Percentiles rank a stretch among this genome's conserved stretches.
phyloP scores from a whole-genome alignment of 2,797 vertebrate species.

The Macropus fuliginosus region DNA sequence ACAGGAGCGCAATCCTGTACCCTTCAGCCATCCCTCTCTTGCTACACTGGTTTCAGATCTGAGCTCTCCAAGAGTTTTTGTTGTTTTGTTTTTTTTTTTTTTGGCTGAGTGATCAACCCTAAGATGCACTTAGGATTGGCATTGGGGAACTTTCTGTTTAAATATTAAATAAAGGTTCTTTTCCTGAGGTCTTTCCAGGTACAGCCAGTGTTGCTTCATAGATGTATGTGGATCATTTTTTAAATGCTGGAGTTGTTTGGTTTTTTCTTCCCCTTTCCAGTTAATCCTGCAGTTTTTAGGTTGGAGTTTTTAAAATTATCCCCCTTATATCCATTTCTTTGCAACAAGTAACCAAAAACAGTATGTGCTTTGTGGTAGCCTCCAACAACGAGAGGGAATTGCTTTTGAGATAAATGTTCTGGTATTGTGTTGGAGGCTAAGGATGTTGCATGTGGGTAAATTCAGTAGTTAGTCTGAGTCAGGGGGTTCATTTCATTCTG shows the following conservation, averaged over 20 bases:
- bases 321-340: conserved; percentile 40
- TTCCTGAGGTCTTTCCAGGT: conserved; percentile 72
- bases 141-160: conserved; percentile 44
- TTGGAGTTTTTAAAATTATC: conserved; percentile 61
- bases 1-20: conserved; percentile 64
- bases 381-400: conserved; percentile 39
- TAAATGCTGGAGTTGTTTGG: conserved; percentile 66
- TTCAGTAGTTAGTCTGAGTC: conserved; percentile 50
- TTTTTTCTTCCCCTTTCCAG: conserved; percentile 55
- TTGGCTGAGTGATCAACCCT: conserved; percentile 64
- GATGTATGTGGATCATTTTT: conserved; percentile 59
- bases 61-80: conserved; percentile 29
- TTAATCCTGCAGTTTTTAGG: conserved; percentile 65
- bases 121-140: conserved; percentile 63
- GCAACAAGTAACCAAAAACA: conserved; percentile 44
- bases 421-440: conserved; percentile 56
- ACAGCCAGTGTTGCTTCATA: conserved; percentile 70
- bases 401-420: conserved; percentile 59
- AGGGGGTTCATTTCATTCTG: conserved; percentile 62
- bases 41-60: conserved; percentile 71
- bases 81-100: not conserved
- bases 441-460: conserved; percentile 56
- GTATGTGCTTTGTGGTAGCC: conserved; percentile 48
- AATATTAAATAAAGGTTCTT: conserved; percentile 73
- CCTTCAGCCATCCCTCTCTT: conserved; percentile 46